phyloP scores from a whole-genome alignment of 2,113 vertebrate species.

The Epinephelus cyanopodus region DNA sequence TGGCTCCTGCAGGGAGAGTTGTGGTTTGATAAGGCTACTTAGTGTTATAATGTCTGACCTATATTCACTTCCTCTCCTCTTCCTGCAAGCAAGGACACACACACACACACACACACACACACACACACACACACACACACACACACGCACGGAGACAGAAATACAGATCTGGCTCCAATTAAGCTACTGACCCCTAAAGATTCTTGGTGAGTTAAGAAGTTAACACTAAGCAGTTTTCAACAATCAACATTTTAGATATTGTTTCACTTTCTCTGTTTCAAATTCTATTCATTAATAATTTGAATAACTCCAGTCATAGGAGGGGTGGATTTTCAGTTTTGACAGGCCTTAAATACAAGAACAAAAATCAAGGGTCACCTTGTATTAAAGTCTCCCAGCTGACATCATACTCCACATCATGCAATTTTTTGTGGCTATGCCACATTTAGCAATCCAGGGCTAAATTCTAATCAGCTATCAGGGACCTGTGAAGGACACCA shows the following conservation, averaged over 20 bases:
- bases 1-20: constrained; percentile 7
- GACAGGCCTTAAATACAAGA: background rate
- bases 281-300: background rate
- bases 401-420: constrained; percentile 6
- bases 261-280: background rate
- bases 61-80: constrained; percentile 67
- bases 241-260: background rate
- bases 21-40: constrained; percentile 57
- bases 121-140: constrained; percentile 19
- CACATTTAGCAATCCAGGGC: background rate
- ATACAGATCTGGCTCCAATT: constrained; percentile 50
- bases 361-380: constrained; percentile 1
- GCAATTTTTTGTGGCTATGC: background rate
- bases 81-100: constrained; percentile 18
- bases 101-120: background rate
- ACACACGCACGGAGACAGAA: constrained; percentile 5
- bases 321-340: background rate
- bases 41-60: constrained; percentile 63
- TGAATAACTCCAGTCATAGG: too few species aligned
- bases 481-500: constrained; percentile 20
- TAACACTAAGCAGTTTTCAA: background rate
- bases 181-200: constrained; percentile 24
- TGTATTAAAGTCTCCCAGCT: constrained; percentile 11
- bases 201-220: background rate
- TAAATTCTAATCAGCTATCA: constrained; percentile 14